Evolutionary conservation across 2,888 invertebrate species (phyloP), one percentile per base, ranked within the genome.

Genomic region (Pseudococcus viburni): DNA sequence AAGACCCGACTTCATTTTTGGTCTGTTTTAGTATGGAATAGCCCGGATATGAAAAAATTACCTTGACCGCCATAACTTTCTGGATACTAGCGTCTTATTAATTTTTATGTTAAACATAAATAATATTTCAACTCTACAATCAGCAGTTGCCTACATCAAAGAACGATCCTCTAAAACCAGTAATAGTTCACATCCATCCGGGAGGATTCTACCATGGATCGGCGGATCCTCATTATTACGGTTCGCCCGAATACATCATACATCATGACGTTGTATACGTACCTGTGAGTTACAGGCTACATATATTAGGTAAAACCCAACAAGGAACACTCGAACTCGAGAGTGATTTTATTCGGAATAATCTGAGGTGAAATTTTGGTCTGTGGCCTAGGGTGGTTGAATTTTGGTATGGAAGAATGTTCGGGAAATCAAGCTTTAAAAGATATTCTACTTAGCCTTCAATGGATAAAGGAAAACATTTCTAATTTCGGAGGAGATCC

Each of bases 381-480:
- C 48, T 51, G 9, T 42, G 19, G 6, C 19, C 7, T 7, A 87
- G 87, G 87, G n/a, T 87, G 12, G 9, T 55, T 87, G 17, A 77
- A 77, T 80, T 26, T 87, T 17, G 48, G 33, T 19, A 73, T 48
- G 39, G 15, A 12, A 68, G 51, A 87, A 17, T 87, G 87, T 39
- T n/a, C 55, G 19, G 87, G 87, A 0, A 87, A 87, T 80, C 46
- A 77, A 46, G 87, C 33, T 55, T n/a, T 87, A 7, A 80, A 80
- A 39, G 87, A 87, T 26, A 77, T 80, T 6, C 17, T 33, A 42
- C n/a, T 80, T 0, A 80, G 77, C n/a, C 42, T 87, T 6, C 8
- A 80, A 33, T 87, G 87, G 87, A 80, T 87, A 19, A 48, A 80
- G 7, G 17, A 83, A 55, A 87, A 87, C 48, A 87, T 87, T 9